phyloP scores from a whole-genome alignment of 2,113 vertebrate genomes.

The Nycticebus coucang region DNA sequence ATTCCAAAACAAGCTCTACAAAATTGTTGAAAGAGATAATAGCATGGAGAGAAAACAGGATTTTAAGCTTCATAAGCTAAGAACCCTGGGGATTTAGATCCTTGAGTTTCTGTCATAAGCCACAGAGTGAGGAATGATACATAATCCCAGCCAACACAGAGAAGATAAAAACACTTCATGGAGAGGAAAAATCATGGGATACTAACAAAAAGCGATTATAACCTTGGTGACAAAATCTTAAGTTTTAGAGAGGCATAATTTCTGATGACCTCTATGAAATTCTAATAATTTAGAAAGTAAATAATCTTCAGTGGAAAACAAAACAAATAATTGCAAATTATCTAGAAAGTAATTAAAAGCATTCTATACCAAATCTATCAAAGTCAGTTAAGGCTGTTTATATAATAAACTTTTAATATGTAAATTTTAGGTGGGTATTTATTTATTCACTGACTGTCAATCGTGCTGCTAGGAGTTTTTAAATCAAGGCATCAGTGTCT shows the following conservation, averaged over 20 bases:
- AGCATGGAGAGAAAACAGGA: not conserved
- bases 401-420: not conserved
- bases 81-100: not conserved
- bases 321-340: not conserved
- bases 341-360: not conserved
- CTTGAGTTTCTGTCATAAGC: not conserved
- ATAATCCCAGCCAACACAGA: not conserved
- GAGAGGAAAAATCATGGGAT: not conserved
- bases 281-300: not conserved
- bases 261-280: not conserved
- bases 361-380: not conserved
- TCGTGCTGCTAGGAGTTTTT: not conserved
- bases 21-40: slow-evolving; percentile 29
- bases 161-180: not conserved
- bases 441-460: not conserved
- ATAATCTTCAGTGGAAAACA: not conserved
- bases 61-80: not conserved
- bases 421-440: not conserved
- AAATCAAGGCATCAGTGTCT: not conserved
- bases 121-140: not conserved
- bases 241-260: not conserved
- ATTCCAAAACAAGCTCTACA: not conserved
- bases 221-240: not conserved
- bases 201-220: not conserved
- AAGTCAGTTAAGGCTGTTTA: not conserved